Percentiles rank a stretch among this genome's conserved stretches.
Conservation (phyloP, 2,888 invertebrate species). For the Thymelicus acteon region DNA sequence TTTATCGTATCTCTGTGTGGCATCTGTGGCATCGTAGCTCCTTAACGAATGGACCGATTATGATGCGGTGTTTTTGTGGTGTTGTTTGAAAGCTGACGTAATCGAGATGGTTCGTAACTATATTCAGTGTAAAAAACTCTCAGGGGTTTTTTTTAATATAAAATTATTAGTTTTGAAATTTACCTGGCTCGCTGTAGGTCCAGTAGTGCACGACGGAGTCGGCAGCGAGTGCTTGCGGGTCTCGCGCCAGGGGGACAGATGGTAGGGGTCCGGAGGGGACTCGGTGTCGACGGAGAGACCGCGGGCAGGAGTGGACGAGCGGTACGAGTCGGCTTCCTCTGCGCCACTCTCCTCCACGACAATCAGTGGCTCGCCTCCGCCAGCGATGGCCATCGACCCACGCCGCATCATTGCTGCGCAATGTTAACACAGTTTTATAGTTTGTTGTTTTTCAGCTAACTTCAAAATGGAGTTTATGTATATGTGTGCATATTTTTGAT, state of each 20-base stretch:
- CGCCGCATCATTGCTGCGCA: constrained; percentile 86
- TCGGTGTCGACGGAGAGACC: constrained; percentile 89
- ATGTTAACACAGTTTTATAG: too few relatives aligned
- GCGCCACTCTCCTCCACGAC: constrained; percentile 92
- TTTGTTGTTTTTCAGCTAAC: too few relatives aligned
- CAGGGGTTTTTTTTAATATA: too few relatives aligned
- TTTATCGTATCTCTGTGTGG: too few relatives aligned
- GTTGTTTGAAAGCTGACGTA: too few relatives aligned
- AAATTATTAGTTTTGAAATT: constrained; percentile 52
- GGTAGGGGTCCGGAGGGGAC: constrained; percentile 92
- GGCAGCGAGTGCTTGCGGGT: constrained; percentile 93
- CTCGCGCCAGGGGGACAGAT: constrained; percentile 92
- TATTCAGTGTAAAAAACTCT: too few relatives aligned
- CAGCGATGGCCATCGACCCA: constrained; percentile 86
- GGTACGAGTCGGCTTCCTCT: constrained; percentile 86
- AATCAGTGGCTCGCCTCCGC: constrained; percentile 90
- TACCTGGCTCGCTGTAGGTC: constrained; percentile 94
- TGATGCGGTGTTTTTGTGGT: too few relatives aligned
- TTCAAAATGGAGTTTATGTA: too few relatives aligned
- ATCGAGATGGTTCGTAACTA: too few relatives aligned
- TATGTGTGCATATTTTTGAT: too few relatives aligned
- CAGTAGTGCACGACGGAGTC: constrained; percentile 93
- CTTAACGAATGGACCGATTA: too few relatives aligned
- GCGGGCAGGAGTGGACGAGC: constrained; percentile 83
- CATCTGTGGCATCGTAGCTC: too few relatives aligned